A percentile compares a stretch with the other conserved stretches of the same genome.
Conservation (phyloP, 2,888 invertebrate species). For the Congeria kusceri region DNA sequence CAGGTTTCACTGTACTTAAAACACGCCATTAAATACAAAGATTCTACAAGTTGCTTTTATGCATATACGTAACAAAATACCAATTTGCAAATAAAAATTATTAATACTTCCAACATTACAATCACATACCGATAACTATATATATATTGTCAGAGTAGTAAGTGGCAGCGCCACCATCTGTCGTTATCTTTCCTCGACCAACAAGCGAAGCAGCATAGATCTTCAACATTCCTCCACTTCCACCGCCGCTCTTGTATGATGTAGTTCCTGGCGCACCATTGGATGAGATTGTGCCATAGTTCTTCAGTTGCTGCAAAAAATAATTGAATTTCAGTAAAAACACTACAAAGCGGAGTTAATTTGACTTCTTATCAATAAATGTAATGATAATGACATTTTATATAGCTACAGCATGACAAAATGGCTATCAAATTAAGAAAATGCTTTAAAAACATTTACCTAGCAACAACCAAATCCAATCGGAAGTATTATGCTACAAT, state of each 20-base stretch:
- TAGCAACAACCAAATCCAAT: too few relatives aligned
- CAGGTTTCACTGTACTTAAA: too few relatives aligned
- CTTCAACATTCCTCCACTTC: constrained; percentile 73
- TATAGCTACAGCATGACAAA: not conserved
- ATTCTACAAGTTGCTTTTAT: too few relatives aligned
- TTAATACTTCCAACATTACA: not conserved
- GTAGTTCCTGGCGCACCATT: constrained; percentile 57
- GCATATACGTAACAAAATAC: not conserved
- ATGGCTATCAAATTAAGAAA: not conserved
- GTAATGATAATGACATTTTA: not conserved
- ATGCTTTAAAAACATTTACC: too few relatives aligned
- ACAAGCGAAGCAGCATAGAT: constrained; percentile 59
- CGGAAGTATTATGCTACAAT: too few relatives aligned
- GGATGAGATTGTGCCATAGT: constrained; percentile 65
- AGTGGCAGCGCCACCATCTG: constrained; percentile 68
- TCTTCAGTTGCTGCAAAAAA: constrained; percentile 49
- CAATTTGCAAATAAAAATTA: too few relatives aligned
- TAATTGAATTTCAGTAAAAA: not conserved
- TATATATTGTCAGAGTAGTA: constrained; percentile 7
- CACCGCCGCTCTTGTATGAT: constrained; percentile 64
- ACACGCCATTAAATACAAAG: too few relatives aligned
- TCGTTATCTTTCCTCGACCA: constrained; percentile 70
- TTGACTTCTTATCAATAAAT: not conserved
- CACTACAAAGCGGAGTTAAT: not conserved
- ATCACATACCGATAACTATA: constrained; percentile 10